These are phyloP conservation scores for Hippocampus comes DNA, from an alignment of 2,113 vertebrate genomes.

Conservation along the genomic window DNA sequence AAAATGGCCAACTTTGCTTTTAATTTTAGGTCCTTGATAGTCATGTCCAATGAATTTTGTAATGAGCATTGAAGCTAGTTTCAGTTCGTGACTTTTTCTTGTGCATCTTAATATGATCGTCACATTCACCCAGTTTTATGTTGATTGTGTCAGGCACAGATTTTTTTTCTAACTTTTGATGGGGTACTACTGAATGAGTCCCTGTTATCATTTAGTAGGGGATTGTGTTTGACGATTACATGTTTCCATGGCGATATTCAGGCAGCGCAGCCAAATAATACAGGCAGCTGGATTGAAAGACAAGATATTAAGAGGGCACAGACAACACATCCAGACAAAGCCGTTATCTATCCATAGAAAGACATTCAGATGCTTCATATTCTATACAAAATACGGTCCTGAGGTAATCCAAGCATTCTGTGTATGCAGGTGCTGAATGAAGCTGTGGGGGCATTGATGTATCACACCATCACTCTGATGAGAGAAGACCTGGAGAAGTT, in stretches of 20 bases:
- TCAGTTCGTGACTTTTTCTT: no score
- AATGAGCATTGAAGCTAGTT: no score
- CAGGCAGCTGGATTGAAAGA: neutral
- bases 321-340: neutral
- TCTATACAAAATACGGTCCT: neutral
- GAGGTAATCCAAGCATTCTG: neutral
- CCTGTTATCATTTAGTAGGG: neutral
- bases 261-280: neutral
- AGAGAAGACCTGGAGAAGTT: conserved; percentile 98
- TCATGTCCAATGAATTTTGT: no score
- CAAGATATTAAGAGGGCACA: neutral
- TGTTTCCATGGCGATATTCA: neutral
- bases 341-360: neutral
- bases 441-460: conserved; percentile 97
- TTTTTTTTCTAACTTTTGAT: neutral
- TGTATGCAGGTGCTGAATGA: conserved; percentile 90
- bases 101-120: neutral
- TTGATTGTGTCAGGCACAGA: neutral
- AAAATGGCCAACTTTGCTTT: no score
- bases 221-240: neutral
- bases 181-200: neutral
- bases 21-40: no score
- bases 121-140: neutral
- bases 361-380: neutral
- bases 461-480: conserved; percentile 98